These are phyloP conservation scores for Dicyrtomina minuta DNA, from an alignment of 2,888 invertebrate genomes.

Conservation along the genomic window DNA sequence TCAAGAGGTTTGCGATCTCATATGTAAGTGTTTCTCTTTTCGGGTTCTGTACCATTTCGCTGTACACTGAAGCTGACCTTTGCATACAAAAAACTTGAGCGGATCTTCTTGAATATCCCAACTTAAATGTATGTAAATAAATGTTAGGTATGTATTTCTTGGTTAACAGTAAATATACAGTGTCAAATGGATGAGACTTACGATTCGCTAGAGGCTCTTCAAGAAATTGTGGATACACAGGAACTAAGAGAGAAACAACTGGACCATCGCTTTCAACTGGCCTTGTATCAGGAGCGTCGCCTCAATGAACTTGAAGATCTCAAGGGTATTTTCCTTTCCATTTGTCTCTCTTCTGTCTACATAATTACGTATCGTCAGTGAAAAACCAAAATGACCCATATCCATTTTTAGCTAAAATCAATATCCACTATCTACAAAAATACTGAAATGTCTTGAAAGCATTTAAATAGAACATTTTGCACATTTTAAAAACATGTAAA, in stretches of 20 bases:
- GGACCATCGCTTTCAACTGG: constrained; percentile 71
- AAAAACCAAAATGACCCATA: no score
- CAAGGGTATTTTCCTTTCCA: constrained; percentile 60
- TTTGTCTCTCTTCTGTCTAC: no score
- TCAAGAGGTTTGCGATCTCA: constrained; percentile 59
- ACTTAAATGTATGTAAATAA: neutral
- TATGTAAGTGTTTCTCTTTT: constrained; percentile 57
- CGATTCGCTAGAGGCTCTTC: constrained; percentile 47
- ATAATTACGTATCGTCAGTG: no score
- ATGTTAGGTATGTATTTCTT: no score
- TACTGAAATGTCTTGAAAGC: no score
- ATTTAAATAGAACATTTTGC: no score
- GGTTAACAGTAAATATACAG: constrained; percentile 50
- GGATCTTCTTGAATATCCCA: neutral
- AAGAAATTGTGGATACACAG: constrained; percentile 67
- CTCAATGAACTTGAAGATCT: constrained; percentile 61
- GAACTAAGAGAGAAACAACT: constrained; percentile 71
- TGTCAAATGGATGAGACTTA: constrained; percentile 53
- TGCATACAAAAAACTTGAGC: no score
- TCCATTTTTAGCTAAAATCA: no score
- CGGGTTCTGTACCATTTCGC: no score
- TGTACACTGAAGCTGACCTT: no score
- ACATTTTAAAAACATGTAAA: no score
- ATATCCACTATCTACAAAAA: no score
- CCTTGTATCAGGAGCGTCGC: constrained; percentile 71